Conservation (phyloP, 2,113 vertebrate genomes). For the Chaetodon auriga region DNA sequence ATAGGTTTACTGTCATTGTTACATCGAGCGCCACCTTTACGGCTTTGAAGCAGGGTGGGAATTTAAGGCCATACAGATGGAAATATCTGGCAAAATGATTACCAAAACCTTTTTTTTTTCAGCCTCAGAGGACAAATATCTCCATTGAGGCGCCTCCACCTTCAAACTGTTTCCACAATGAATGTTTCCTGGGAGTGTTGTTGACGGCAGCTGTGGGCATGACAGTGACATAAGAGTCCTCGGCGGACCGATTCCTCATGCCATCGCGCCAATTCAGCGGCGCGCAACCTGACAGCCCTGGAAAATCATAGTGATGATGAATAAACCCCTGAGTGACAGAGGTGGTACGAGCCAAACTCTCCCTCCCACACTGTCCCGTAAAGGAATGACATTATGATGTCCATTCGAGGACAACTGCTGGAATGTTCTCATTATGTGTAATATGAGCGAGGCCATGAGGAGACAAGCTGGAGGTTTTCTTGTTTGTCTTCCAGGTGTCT, state of each 20-base stretch:
- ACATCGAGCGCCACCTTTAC: not conserved
- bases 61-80: not conserved
- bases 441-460: slow-evolving; percentile 1
- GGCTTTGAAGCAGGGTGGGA: not conserved
- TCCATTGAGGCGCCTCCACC: not conserved
- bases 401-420: slow-evolving; percentile 25
- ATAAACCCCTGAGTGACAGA: slow-evolving; percentile 55
- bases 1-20: not conserved
- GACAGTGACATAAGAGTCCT: slow-evolving; percentile 44
- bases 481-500: slow-evolving; percentile 5
- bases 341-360: slow-evolving; percentile 16
- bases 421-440: slow-evolving; percentile 55
- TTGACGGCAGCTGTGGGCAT: slow-evolving; percentile 23
- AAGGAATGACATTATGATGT: slow-evolving; percentile 37
- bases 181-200: slow-evolving; percentile 35
- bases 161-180: slow-evolving; percentile 3
- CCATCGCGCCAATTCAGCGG: slow-evolving; percentile 10
- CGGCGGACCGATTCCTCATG: slow-evolving; percentile 20
- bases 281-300: slow-evolving; percentile 15
- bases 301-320: slow-evolving; percentile 42
- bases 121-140: not conserved
- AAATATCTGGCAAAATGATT: not conserved
- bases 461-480: slow-evolving; percentile 11
- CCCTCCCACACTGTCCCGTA: slow-evolving; percentile 23
- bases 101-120: not conserved